Conservation (phyloP, 1,140 invertebrate species). For the Octopus bimaculoides region DNA sequence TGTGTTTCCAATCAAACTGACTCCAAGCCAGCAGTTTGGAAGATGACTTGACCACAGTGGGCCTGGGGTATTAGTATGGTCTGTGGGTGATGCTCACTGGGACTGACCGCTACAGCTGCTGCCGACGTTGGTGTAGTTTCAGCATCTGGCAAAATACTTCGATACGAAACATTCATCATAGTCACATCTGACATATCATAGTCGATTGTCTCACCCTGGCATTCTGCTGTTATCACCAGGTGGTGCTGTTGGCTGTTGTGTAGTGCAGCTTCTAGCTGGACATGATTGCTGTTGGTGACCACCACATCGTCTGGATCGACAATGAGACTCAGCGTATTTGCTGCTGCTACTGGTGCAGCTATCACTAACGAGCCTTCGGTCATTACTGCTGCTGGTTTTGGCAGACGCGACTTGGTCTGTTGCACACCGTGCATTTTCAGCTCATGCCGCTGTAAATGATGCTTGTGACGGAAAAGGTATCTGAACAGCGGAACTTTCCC, state of each 20-base stretch:
- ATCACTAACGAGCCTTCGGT: background rate
- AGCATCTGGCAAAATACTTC: constrained; percentile 28
- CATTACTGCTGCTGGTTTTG: constrained; percentile 7
- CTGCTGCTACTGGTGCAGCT: constrained; percentile 11
- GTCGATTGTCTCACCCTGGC: constrained; percentile 37
- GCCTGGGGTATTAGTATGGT: constrained; percentile 23
- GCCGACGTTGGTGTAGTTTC: constrained; percentile 1
- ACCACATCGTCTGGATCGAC: constrained; percentile 22
- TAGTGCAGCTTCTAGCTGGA: constrained; percentile 31
- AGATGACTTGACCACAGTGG: constrained; percentile 23
- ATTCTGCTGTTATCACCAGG: constrained; percentile 43
- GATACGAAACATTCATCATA: constrained; percentile 39
- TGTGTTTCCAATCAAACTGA: background rate
- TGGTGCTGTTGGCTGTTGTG: constrained; percentile 27
- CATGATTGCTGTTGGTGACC: constrained; percentile 27
- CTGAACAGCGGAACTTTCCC: constrained; percentile 43
- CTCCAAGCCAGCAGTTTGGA: constrained; percentile 12
- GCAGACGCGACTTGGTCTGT: background rate
- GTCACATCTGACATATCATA: constrained; percentile 41
- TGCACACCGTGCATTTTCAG: constrained; percentile 40
- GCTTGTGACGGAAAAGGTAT: constrained; percentile 51
- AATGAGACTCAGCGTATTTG: constrained; percentile 30
- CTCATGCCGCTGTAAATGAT: constrained; percentile 51
- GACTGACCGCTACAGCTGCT: background rate
- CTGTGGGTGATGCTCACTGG: background rate